Percentiles rank a stretch among this genome's conserved stretches.
Conservation (phyloP, 1,140 invertebrate species). For the Schlechtendalia chinensis region DNA sequence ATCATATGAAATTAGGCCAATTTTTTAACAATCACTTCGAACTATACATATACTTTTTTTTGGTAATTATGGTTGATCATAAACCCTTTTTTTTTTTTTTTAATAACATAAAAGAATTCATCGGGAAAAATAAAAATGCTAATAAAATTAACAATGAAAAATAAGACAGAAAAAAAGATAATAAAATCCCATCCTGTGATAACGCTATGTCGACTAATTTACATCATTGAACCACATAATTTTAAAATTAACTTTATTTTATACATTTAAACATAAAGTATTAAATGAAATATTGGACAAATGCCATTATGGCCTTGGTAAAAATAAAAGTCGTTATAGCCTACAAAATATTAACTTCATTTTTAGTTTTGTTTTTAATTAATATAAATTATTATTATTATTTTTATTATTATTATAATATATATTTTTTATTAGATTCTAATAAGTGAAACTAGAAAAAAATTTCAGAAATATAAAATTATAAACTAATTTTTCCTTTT, state of each 20-base stretch:
- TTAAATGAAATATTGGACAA: not conserved
- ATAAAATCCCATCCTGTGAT: slow-evolving; percentile 10
- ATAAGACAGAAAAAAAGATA: slow-evolving; percentile 19
- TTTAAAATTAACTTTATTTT: not conserved
- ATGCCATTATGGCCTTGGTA: slow-evolving; percentile 8
- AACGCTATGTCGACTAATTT: slow-evolving; percentile 11
- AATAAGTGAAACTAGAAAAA: not conserved
- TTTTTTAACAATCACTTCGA: not conserved
- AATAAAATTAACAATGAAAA: not conserved
- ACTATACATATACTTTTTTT: not conserved
- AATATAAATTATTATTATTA: too few species aligned
- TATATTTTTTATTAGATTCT: not conserved
- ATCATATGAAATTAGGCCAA: not conserved
- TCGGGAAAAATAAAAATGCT: not conserved
- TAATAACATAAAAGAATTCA: not conserved
- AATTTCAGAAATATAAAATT: not conserved
- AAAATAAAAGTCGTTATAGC: slow-evolving; percentile 13
- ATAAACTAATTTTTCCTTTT: not conserved
- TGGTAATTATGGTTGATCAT: not conserved
- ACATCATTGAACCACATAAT: not conserved
- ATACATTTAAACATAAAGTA: slow-evolving; percentile 12
- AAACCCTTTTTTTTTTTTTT: not conserved
- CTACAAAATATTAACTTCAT: not conserved
- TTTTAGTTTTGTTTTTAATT: not conserved
- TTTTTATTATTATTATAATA: not conserved